A percentile compares a stretch with the other conserved stretches of the same genome.
Evolutionary conservation across 2,797 vertebrate genomes (phyloP).

Genomic region (Poeciliopsis gracilis): DNA sequence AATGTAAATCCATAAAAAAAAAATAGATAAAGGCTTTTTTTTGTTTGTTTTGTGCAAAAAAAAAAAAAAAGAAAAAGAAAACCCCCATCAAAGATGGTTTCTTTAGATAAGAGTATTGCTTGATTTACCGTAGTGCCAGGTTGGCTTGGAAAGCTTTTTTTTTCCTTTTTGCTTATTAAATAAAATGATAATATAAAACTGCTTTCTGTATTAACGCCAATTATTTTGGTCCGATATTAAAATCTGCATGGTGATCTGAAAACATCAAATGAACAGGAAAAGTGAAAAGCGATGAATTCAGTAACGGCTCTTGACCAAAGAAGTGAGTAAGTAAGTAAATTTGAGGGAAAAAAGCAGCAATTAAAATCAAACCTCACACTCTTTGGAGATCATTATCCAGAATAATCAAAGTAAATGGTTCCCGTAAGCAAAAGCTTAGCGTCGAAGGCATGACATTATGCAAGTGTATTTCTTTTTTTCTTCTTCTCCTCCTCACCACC

Average conservation of each 20-base stretch:
- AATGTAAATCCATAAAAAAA: neutral
- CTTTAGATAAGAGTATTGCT: too few relatives aligned
- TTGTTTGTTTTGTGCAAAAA: too few relatives aligned
- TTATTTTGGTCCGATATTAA: neutral
- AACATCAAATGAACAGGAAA: neutral
- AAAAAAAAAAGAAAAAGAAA: neutral
- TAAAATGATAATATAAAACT: neutral
- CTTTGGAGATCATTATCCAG: neutral
- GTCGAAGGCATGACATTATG: neutral
- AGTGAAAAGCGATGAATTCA: neutral
- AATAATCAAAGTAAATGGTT: neutral
- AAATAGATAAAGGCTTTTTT: too few relatives aligned
- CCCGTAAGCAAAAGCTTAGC: neutral
- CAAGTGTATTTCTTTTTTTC: neutral
- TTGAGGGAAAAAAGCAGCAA: neutral
- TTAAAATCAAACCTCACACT: neutral
- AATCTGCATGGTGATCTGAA: neutral
- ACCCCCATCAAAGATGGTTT: too few relatives aligned
- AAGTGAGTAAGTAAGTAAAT: neutral
- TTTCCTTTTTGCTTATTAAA: neutral
- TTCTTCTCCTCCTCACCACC: neutral
- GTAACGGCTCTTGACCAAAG: neutral
- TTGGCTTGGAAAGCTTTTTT: neutral
- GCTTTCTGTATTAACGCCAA: neutral
- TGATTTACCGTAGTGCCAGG: neutral